Conservation (phyloP, 2,888 invertebrate genomes). For the Sphecodes monilicornis region DNA sequence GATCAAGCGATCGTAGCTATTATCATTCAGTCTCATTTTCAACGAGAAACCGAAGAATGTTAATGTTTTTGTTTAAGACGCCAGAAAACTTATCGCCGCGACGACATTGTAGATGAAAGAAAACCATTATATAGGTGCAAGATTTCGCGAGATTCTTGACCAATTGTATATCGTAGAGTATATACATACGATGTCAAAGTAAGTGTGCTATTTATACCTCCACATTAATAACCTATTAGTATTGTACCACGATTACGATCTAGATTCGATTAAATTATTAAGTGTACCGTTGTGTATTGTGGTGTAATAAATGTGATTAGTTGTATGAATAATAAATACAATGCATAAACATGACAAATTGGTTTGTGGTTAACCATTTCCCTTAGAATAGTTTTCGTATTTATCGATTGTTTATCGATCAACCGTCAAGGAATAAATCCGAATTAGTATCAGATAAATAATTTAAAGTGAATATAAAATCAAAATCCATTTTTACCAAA, state of each 20-base stretch:
- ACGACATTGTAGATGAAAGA: slow-evolving; percentile 46
- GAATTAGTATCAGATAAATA: neutral
- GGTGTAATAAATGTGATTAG: slow-evolving; percentile 84
- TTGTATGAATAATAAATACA: slow-evolving; percentile 72
- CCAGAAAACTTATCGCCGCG: slow-evolving; percentile 32
- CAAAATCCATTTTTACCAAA: too few species aligned
- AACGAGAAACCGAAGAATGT: slow-evolving; percentile 17
- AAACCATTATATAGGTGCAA: slow-evolving; percentile 38
- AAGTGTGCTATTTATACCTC: slow-evolving; percentile 83
- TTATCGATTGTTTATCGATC: neutral
- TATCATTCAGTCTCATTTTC: slow-evolving; percentile 28
- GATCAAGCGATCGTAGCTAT: slow-evolving; percentile 22
- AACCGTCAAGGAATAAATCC: too few species aligned
- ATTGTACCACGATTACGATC: slow-evolving; percentile 79
- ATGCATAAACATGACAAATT: slow-evolving; percentile 62
- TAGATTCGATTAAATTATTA: slow-evolving; percentile 83
- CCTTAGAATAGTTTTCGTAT: neutral
- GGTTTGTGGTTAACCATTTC: neutral
- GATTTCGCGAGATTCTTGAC: slow-evolving; percentile 58
- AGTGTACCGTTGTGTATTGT: slow-evolving; percentile 83
- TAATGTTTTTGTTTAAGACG: slow-evolving; percentile 10
- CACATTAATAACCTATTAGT: slow-evolving; percentile 77
- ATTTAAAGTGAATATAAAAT: too few species aligned
- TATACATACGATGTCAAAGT: slow-evolving; percentile 78
- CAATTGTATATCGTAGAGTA: slow-evolving; percentile 74